Conservation (phyloP, 2,113 vertebrate genomes). For the Dasypus novemcinctus region DNA sequence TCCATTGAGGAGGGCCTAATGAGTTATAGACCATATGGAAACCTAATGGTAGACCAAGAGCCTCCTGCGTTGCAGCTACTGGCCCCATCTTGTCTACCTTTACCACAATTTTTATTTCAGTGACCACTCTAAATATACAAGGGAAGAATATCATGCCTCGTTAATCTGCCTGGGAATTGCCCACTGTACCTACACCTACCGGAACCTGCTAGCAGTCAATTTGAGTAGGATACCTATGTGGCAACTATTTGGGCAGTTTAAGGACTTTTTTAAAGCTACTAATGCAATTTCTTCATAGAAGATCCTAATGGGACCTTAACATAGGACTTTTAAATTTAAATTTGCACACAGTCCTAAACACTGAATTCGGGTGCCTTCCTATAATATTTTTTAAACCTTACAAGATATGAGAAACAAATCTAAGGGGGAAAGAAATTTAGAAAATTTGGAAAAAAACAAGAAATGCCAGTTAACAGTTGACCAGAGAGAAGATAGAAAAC, state of each 20-base stretch:
- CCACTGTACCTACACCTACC: background rate
- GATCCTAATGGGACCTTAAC: background rate
- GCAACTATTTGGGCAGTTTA: constrained; percentile 16
- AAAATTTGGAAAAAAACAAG: background rate
- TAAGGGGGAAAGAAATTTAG: background rate
- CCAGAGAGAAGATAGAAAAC: background rate
- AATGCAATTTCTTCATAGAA: constrained; percentile 31
- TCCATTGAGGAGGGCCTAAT: background rate
- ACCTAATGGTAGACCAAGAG: background rate
- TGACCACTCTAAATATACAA: background rate
- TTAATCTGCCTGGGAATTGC: background rate
- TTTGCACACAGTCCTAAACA: background rate
- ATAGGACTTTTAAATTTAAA: background rate
- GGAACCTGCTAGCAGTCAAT: background rate
- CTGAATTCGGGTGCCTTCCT: background rate
- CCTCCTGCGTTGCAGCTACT: background rate
- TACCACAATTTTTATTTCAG: background rate
- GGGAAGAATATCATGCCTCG: background rate
- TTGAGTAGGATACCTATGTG: constrained; percentile 5
- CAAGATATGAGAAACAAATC: background rate
- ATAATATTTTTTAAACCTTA: background rate
- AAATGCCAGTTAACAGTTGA: background rate
- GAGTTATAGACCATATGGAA: background rate
- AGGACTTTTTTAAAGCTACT: background rate
- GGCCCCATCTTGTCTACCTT: background rate